Evolutionary conservation across 2,113 vertebrate species (phyloP), one percentile per base, ranked within the genome.

Genomic region (Chlorodrepanis virens): DNA sequence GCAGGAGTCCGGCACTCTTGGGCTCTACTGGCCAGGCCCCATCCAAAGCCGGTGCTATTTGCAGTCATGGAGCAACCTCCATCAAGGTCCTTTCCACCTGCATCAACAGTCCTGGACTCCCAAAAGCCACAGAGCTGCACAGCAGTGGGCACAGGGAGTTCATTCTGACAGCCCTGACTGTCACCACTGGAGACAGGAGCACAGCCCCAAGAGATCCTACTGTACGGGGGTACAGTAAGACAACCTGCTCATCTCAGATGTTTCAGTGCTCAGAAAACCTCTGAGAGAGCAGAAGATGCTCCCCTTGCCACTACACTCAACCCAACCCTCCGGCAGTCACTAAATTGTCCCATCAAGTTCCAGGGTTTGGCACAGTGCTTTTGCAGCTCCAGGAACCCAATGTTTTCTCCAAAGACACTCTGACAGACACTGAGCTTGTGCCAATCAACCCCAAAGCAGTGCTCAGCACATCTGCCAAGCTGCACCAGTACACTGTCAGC

Each of bases 401-500:
- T 17, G 15, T 74, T 74, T 87, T 44, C 45, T 70, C 37, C 63
- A 37, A 57, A 71, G 71, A 37, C 63, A 76, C 14, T 68, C 50
- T 59, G 35, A 54, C 33, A 65, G 64, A 56, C 17, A 42, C 13
- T 16, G 56, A 86, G n/a, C 44, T 29, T 35, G 61, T 23, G 61
- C 56, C 11, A 52, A 61, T 20, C 47, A 57, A 39, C 4, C 21
- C 49, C 37, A 85, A 57, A 74, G 24, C 29, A 52, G 47, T 18
- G 67, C 33, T 68, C 9, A 39, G 64, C 31, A 14, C n/a, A 52
- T 29, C 57, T 69, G 67, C 44, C 23, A 49, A 35, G 44, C 31
- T 68, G 45, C 63, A 39, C 8, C 0, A 0, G 11, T 3, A 20
- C 27, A 23, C 20, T 23, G 63, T 8, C 45, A 69, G 59, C 25